Evolutionary conservation across 1,140 invertebrate species (phyloP).

Genomic region (Whitmania pigra): DNA sequence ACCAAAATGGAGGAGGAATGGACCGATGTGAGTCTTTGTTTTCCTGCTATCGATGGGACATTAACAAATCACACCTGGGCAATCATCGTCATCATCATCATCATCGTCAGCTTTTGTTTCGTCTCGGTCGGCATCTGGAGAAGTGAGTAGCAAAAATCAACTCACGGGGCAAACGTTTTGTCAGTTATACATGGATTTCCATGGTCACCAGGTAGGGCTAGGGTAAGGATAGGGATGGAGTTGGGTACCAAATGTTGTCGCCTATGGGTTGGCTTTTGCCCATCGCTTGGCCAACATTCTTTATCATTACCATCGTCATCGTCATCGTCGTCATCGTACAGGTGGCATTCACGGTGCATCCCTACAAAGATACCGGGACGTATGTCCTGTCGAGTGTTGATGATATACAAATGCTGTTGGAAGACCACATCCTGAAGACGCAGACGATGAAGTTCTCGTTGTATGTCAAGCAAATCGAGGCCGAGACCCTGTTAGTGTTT

Average conservation of each 20-base stretch:
- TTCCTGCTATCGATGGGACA: background rate
- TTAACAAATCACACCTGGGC: background rate
- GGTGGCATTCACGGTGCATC: conserved; percentile 63
- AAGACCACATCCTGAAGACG: conserved; percentile 91
- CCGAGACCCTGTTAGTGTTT: conserved; percentile 52
- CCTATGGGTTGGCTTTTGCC: background rate
- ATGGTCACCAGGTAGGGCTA: no score
- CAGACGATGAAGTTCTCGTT: conserved; percentile 94
- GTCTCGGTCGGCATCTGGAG: no score
- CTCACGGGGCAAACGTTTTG: no score
- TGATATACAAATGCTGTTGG: conserved; percentile 84
- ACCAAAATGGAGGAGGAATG: conserved; percentile 84
- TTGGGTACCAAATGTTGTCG: background rate
- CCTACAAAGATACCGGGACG: conserved; percentile 77
- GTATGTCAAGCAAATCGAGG: conserved; percentile 87
- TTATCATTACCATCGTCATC: background rate
- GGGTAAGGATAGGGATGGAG: no score
- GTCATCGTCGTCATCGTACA: conserved; percentile 26
- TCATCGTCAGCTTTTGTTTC: no score
- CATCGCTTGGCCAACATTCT: background rate
- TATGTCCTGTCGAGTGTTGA: conserved; percentile 78
- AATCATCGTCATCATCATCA: no score
- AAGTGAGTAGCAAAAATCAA: no score
- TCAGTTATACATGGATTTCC: no score
- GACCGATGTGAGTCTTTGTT: conserved; percentile 45